Percentiles rank a stretch among this genome's conserved stretches.
phyloP scores from a whole-genome alignment of 2,797 vertebrate species.

The Anomalospiza imberbis region DNA sequence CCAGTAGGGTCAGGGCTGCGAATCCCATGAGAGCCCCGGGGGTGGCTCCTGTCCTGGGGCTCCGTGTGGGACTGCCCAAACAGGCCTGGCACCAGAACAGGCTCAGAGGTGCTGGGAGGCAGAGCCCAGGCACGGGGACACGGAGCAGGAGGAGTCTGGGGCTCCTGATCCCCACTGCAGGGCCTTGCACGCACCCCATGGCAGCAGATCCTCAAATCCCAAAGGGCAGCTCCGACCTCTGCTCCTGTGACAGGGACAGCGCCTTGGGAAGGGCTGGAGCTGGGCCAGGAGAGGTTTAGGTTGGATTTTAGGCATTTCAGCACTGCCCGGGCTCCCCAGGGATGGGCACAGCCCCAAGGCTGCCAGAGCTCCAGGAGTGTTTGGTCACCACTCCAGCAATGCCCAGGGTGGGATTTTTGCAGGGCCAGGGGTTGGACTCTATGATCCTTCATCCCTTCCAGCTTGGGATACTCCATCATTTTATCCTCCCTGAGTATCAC shows the following conservation, averaged over 20 bases:
- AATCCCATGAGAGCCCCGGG: conserved; percentile 28
- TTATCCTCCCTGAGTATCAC: not conserved
- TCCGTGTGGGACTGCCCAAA: not conserved
- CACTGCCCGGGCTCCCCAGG: not conserved
- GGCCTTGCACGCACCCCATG: not conserved
- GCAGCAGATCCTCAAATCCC: not conserved
- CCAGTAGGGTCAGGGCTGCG: not conserved
- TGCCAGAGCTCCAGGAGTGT: not conserved
- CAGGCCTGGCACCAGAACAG: not conserved
- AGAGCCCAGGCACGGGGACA: not conserved
- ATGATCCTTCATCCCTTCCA: not conserved
- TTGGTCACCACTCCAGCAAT: not conserved
- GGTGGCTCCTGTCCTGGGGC: conserved; percentile 2
- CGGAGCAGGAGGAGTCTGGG: fast-evolving
- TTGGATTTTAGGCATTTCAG: not conserved
- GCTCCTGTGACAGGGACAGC: not conserved
- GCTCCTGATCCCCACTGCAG: not conserved
- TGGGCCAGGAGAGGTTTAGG: not conserved
- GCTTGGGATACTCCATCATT: fast-evolving
- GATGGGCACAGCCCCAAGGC: not conserved
- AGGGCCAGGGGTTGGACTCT: not conserved
- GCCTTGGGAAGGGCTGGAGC: not conserved
- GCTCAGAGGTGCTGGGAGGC: not conserved
- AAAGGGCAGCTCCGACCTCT: not conserved
- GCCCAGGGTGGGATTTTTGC: not conserved